Evolutionary conservation across 30 jellyfish, hydroid and myxozoan species (phyloP), one percentile per base, ranked within the genome.

Genomic region (Haliclystus octoradiatus): DNA sequence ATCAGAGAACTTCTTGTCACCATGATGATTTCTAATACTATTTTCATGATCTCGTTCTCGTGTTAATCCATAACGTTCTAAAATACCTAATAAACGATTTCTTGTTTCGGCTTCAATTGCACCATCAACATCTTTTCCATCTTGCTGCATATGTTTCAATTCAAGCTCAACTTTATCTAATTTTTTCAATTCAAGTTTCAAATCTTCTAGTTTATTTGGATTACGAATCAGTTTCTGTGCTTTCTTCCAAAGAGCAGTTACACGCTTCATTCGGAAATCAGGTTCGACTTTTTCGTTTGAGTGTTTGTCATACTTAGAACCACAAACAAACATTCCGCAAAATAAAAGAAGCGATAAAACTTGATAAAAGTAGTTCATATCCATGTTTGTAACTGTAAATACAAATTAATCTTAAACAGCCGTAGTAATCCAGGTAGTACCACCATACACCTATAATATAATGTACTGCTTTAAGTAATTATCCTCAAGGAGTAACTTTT

Each of bases 191-290:
- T 79, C 84, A 46, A 27, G 64, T 22, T 50, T 67, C 0, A 79
- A 70, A 0, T 40, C 23, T 22, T 47, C 80, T 29, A 79, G 63
- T 28, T 79, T 71, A 1, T 77, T 77, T 50, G 76, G 51, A 49
- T 32, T 57, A 2, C 74, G 78, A 52, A 79, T n/a, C n/a, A 3
- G 62, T 71, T 79, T 79, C 62, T 65, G 62, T 40, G 93, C 93
- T 23, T 67, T 78, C 1, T 79, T 81, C 93, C 93, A 79, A 1
- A 79, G 40, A 30, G 62, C 24, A 66, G 70, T 79, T 64, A 51
- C 64, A 31, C 70, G 69, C 31, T 67, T 51, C 71, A 70, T 32
- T 31, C 93, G 31, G 31, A 78, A 77, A 13, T 71, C 80, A 0
- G 79, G 60, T 23, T 50, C 67, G 22, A 46, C 27, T 22, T 74